phyloP scores from a whole-genome alignment of 1,140 invertebrate species.

The Leptopilina boulardi region DNA sequence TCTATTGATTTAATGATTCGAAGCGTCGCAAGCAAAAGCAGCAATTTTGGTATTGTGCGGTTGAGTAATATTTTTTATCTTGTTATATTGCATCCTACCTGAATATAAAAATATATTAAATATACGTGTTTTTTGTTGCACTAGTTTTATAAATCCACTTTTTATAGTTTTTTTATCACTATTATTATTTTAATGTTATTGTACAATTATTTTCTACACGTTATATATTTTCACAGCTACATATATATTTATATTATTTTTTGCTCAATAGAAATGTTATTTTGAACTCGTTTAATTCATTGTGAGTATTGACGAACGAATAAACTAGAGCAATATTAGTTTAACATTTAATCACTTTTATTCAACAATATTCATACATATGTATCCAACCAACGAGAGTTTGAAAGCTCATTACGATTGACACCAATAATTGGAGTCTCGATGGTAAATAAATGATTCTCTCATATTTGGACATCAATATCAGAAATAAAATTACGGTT shows the following conservation, averaged over 20 bases:
- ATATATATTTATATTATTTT: too few species aligned
- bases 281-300: not conserved
- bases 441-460: slow-evolving; percentile 3
- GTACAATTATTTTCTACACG: too few species aligned
- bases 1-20: slow-evolving; percentile 2
- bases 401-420: not conserved
- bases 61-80: not conserved
- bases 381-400: not conserved
- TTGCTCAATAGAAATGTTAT: too few species aligned
- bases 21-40: slow-evolving; percentile 5
- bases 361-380: not conserved
- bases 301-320: not conserved
- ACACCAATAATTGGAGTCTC: not conserved
- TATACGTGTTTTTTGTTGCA: too few species aligned
- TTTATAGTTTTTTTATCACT: too few species aligned
- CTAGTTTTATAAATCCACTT: too few species aligned
- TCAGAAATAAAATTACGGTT: not conserved
- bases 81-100: not conserved
- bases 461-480: slow-evolving; percentile 9
- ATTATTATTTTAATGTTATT: too few species aligned
- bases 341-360: slow-evolving; percentile 11
- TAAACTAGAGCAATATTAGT: not conserved
- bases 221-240: too few species aligned
- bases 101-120: not conserved
- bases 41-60: not conserved